Conservation (phyloP, 30 jellyfish, hydroid and myxozoan genomes). For the Hydractinia symbiolongicarpus region DNA sequence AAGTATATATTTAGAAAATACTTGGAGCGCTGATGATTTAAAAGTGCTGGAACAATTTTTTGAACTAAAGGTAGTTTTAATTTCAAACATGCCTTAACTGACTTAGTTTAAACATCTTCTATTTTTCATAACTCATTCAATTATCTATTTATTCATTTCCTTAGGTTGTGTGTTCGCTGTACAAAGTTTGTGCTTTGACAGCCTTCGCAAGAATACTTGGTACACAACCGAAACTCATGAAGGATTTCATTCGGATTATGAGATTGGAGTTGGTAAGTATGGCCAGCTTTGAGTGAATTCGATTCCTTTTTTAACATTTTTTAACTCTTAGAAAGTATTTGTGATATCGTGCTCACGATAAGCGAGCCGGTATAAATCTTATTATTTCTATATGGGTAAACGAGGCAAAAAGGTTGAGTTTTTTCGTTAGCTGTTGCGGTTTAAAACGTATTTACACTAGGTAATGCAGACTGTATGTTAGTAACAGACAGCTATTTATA, state of each 20-base stretch:
- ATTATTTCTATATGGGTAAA: too few relatives aligned
- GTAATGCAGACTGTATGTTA: too few relatives aligned
- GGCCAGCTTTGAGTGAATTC: background rate
- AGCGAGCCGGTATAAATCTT: too few relatives aligned
- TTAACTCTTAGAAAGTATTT: too few relatives aligned
- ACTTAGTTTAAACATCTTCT: background rate
- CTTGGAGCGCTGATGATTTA: conserved; percentile 77
- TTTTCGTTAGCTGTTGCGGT: too few relatives aligned
- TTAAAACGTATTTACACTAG: too few relatives aligned
- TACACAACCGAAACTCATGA: conserved; percentile 68
- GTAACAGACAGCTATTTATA: too few relatives aligned
- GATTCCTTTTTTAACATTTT: background rate
- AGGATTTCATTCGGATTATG: conserved; percentile 75
- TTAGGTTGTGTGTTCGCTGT: conserved; percentile 86
- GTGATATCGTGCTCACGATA: too few relatives aligned
- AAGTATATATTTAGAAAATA: conserved; percentile 30
- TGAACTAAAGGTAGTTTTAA: conserved; percentile 39
- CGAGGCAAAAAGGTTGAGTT: too few relatives aligned
- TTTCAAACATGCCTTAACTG: background rate
- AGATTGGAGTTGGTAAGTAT: conserved; percentile 73
- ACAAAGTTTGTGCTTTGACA: conserved; percentile 70
- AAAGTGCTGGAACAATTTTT: conserved; percentile 66
- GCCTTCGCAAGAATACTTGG: conserved; percentile 90
- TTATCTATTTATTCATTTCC: background rate
- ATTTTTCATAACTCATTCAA: background rate